Evolutionary conservation across 2,113 vertebrate species (phyloP), one percentile per base, ranked within the genome.

Genomic region (Chitala chitala): DNA sequence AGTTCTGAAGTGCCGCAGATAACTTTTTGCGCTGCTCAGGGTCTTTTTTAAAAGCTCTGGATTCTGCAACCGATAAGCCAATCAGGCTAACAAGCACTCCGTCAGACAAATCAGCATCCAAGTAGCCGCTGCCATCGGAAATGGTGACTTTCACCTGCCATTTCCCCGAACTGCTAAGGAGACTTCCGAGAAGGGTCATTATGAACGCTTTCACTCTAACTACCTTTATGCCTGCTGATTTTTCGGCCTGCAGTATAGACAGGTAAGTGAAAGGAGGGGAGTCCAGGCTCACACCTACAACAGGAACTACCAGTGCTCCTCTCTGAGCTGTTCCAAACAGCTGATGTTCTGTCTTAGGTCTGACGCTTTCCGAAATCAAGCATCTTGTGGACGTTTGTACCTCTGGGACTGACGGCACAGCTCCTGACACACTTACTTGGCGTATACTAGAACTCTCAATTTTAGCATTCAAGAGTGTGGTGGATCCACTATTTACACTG

Each of bases 111-210:
- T 92, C 88, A 78, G 95, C 94, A 65, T 99, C 94, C 75, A 98
- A 80, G 80, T 97, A 98, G 17, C 86, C 92, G 0, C 92, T 94
- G 10, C 96, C 96, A 22, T 98, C 97, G 15, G 96, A 97, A 84
- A 99, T 87, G 73, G 94, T 94, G 53, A 92, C 95, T 22, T 81
- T 86, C 69, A 99, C 65, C 74, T 84, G 79, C 96, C 96, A 98
- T 29, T 76, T 73, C 0, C 93, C 93, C 46, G 83, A 85, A 68
- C 12, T 91, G 82, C 82, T 90, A 78, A 85, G 90, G n/a, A 99
- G 90, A 79, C 91, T 99, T 78, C 95, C 93, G 69, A 91, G 82
- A 5, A 99, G 92, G n/a, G 97, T 99, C 66, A 99, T 94, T 75
- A 99, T 94, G 85, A 99, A 99, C 74, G 94, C 93, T 84, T 96